Evolutionary conservation across 1,140 invertebrate genomes (phyloP).

Genomic region (Ladona fulva): DNA sequence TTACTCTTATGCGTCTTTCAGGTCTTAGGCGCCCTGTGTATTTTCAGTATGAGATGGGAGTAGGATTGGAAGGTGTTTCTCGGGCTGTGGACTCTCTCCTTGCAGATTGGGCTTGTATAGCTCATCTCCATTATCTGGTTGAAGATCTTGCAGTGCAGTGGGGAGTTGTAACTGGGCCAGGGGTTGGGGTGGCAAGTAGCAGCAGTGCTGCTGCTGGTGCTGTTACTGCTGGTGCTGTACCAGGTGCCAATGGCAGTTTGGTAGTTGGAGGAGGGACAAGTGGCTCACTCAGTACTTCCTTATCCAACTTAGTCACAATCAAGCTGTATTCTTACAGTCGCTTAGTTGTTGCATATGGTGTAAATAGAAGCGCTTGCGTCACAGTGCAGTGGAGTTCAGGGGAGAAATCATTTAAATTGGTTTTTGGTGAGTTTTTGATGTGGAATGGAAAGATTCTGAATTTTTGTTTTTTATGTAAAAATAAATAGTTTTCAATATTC

Average conservation of each 20-base stretch:
- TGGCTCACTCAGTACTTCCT: slow-evolving; percentile 11
- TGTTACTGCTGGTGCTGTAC: not conserved
- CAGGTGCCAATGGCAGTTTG: not conserved
- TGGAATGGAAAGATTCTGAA: too few species aligned
- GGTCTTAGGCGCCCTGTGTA: slow-evolving; percentile 73
- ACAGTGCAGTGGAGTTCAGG: slow-evolving; percentile 64
- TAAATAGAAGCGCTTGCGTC: slow-evolving; percentile 60
- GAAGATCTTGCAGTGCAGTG: slow-evolving; percentile 59
- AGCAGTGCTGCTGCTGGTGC: not conserved
- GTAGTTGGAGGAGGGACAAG: not conserved
- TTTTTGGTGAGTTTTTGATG: slow-evolving; percentile 52
- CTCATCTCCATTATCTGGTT: slow-evolving; percentile 76
- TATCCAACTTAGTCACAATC: slow-evolving; percentile 53
- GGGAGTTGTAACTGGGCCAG: slow-evolving; percentile 13
- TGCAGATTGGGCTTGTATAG: slow-evolving; percentile 85
- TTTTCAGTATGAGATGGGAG: slow-evolving; percentile 77
- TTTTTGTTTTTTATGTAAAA: too few species aligned
- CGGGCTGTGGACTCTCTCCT: slow-evolving; percentile 75
- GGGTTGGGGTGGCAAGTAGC: not conserved
- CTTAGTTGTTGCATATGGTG: slow-evolving; percentile 70
- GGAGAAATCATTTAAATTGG: slow-evolving; percentile 60
- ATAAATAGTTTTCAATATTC: too few species aligned
- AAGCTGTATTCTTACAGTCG: slow-evolving; percentile 77
- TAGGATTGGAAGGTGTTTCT: slow-evolving; percentile 51
- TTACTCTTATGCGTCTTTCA: slow-evolving; percentile 29